Conservation (phyloP, 2,888 invertebrate genomes). For the Cephus rjabovi region DNA sequence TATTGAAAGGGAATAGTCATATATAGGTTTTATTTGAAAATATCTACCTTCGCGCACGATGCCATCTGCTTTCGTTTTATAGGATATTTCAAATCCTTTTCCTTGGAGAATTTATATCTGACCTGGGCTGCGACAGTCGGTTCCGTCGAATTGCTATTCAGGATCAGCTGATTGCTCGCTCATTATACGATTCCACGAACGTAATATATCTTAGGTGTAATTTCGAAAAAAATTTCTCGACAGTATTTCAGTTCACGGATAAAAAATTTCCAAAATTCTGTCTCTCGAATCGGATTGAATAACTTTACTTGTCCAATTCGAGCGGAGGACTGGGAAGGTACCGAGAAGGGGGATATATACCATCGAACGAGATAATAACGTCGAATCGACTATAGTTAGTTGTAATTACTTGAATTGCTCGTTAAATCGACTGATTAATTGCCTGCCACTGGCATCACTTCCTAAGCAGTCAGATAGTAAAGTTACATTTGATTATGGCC, state of each 20-base stretch:
- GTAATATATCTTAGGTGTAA: not conserved
- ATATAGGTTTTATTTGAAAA: not conserved
- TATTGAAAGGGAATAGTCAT: not conserved
- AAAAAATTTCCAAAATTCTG: not conserved
- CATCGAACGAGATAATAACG: not conserved
- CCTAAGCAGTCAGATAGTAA: not conserved
- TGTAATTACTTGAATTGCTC: not conserved
- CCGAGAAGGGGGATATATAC: not conserved
- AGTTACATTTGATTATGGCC: not conserved
- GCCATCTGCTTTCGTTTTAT: not conserved
- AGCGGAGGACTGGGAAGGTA: no score
- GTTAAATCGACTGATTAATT: not conserved
- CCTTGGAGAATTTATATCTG: not conserved
- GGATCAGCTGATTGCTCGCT: not conserved
- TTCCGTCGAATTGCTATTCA: not conserved
- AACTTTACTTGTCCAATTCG: not conserved
- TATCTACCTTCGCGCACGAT: not conserved
- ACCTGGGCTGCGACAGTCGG: not conserved
- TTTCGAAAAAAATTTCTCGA: not conserved
- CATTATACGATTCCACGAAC: not conserved
- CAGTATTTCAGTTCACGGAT: not conserved
- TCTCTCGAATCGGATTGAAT: not conserved
- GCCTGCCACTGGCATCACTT: not conserved
- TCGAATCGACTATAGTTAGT: not conserved
- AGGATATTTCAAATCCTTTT: not conserved